These are phyloP conservation scores for Hypselothyrea guttata DNA, from an alignment of 2,888 invertebrate genomes.

Conservation along the genomic window DNA sequence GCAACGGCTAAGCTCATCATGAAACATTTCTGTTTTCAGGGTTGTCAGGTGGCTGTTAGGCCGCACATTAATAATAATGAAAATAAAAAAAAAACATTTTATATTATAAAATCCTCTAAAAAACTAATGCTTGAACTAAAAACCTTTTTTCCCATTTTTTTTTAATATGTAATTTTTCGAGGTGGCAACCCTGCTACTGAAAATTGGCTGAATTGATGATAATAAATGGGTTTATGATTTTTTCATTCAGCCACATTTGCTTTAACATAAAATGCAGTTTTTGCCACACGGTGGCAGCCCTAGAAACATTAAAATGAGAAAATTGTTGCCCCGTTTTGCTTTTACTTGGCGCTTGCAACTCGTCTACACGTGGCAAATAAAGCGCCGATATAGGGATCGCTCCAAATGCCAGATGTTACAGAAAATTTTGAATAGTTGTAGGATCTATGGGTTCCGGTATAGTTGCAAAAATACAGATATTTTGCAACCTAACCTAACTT, in stretches of 20 bases:
- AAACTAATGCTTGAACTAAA: not conserved
- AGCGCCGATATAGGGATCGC: constrained; percentile 22
- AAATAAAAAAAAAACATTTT: not conserved
- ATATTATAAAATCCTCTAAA: no score
- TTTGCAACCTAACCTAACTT: constrained; percentile 63
- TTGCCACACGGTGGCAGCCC: constrained; percentile 53
- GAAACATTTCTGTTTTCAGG: constrained; percentile 42
- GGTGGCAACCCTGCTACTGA: no score
- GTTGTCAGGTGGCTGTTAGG: constrained; percentile 51
- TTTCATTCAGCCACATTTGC: no score
- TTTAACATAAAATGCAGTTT: not conserved
- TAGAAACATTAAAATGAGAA: constrained; percentile 53
- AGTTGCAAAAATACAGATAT: no score
- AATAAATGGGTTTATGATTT: no score
- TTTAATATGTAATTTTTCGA: no score
- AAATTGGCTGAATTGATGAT: no score
- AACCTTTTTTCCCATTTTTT: no score
- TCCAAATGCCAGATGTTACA: no score
- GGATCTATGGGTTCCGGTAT: no score
- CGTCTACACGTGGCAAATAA: not conserved
- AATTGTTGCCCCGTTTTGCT: constrained; percentile 44
- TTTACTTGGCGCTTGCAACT: constrained; percentile 28
- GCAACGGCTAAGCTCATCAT: constrained; percentile 11
- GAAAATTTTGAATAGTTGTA: no score
- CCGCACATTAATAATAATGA: not conserved